Percentiles rank a stretch among this genome's conserved stretches.
Conservation (phyloP, 2,113 vertebrate species). For the Gorilla gorilla region DNA sequence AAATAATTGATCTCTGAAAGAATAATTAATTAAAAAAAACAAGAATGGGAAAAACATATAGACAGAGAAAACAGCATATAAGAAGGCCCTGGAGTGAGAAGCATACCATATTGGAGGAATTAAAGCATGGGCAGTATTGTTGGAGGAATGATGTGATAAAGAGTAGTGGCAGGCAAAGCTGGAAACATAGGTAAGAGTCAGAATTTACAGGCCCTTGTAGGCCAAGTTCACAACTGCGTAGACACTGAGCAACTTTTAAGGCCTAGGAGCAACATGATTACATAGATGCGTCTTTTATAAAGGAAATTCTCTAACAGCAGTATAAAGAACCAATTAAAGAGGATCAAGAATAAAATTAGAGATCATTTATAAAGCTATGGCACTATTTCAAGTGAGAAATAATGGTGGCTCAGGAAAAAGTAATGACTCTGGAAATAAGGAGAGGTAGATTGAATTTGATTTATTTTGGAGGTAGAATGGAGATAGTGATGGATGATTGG, state of each 20-base stretch:
- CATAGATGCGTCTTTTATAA: background rate
- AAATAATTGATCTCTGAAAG: background rate
- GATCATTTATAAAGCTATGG: background rate
- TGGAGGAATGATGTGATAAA: background rate
- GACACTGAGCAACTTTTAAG: background rate
- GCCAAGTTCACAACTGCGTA: background rate
- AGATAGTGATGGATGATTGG: background rate
- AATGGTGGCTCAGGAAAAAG: background rate
- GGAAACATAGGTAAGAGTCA: background rate
- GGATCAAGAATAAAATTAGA: background rate
- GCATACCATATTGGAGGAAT: accelerated
- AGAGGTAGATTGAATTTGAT: background rate
- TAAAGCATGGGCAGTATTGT: background rate
- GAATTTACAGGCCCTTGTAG: background rate
- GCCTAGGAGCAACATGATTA: background rate
- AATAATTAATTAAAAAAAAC: background rate
- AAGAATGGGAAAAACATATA: background rate
- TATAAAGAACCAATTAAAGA: background rate
- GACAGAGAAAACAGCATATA: background rate
- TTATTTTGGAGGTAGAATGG: background rate
- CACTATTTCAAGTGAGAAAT: background rate
- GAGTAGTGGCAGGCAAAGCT: background rate
- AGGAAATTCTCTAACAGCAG: background rate
- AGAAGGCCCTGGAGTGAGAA: background rate
- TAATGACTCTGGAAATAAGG: background rate